Evolutionary conservation across 2,888 invertebrate species (phyloP).

Genomic region (Drosophila pseudotakahashii): DNA sequence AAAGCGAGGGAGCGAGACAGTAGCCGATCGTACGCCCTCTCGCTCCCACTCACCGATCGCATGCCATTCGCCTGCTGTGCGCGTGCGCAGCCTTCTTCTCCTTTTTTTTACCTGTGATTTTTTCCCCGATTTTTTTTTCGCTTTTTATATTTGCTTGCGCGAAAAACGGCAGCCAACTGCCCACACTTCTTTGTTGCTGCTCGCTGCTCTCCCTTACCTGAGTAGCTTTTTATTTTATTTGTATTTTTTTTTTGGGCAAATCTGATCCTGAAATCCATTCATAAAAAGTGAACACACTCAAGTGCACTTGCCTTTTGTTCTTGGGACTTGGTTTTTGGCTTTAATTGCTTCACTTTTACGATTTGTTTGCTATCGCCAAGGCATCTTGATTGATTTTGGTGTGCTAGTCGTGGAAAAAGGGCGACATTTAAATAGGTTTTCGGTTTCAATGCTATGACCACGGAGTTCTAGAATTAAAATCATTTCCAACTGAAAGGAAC

Average conservation of each 20-base stretch:
- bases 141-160: conserved; percentile 45
- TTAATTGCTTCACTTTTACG: conserved; percentile 12
- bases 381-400: conserved; percentile 28
- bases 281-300: conserved; percentile 39
- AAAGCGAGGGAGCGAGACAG: conserved; percentile 23
- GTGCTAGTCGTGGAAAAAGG: neutral
- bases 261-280: conserved; percentile 60
- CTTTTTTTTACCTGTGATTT: conserved; percentile 15
- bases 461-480: neutral
- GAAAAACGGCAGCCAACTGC: conserved; percentile 73
- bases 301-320: conserved; percentile 11
- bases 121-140: conserved; percentile 10
- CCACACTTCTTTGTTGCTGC: conserved; percentile 56
- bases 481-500: too few species aligned
- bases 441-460: neutral
- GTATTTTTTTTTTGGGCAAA: conserved; percentile 44
- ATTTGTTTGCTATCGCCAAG: conserved; percentile 1
- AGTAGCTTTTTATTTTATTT: neutral
- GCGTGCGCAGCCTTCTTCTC: conserved; percentile 54
- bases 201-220: conserved; percentile 18
- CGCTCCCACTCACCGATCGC: conserved; percentile 34
- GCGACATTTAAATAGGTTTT: conserved; percentile 4
- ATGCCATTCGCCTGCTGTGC: conserved; percentile 66
- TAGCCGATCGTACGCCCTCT: conserved; percentile 17
- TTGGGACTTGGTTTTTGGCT: conserved; percentile 1